Evolutionary conservation across 1,140 invertebrate species (phyloP).

Genomic region (Rhizoglyphus robini): DNA sequence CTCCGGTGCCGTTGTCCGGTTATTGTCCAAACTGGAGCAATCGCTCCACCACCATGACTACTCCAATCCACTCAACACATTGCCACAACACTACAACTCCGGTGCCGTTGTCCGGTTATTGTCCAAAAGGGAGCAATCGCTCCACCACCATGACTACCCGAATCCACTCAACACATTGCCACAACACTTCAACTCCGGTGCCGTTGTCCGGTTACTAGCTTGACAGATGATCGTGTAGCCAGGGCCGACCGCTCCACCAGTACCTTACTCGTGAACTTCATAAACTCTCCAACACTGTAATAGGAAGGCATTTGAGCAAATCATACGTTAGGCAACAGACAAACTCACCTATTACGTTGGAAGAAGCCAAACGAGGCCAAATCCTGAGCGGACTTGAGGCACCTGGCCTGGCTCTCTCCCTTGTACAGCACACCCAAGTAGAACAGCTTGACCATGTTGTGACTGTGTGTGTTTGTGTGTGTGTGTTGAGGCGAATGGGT

Average conservation of each 20-base stretch:
- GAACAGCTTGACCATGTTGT: conserved; percentile 57
- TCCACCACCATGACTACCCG: too few relatives aligned
- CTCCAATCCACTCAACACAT: too few relatives aligned
- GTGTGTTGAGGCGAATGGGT: neutral
- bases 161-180: too few relatives aligned
- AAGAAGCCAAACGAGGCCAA: conserved; percentile 88
- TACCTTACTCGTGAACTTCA: conserved; percentile 87
- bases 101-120: too few relatives aligned
- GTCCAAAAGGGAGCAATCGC: too few relatives aligned
- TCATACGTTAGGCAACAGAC: neutral
- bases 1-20: too few relatives aligned
- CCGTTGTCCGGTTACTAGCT: too few relatives aligned
- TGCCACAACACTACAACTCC: too few relatives aligned
- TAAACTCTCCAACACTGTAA: conserved; percentile 75
- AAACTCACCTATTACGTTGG: conserved; percentile 55
- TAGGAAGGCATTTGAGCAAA: neutral
- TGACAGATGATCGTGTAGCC: conserved; percentile 59
- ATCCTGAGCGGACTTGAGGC: conserved; percentile 73
- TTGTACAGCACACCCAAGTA: conserved; percentile 74
- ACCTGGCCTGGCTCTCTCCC: conserved; percentile 50
- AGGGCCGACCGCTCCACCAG: conserved; percentile 77
- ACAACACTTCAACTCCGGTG: too few relatives aligned
- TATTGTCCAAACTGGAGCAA: too few relatives aligned
- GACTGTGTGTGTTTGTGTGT: neutral
- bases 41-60: too few relatives aligned